These are phyloP conservation scores for Coreius guichenoti DNA, from an alignment of 2,797 vertebrate genomes.

Conservation along the genomic window DNA sequence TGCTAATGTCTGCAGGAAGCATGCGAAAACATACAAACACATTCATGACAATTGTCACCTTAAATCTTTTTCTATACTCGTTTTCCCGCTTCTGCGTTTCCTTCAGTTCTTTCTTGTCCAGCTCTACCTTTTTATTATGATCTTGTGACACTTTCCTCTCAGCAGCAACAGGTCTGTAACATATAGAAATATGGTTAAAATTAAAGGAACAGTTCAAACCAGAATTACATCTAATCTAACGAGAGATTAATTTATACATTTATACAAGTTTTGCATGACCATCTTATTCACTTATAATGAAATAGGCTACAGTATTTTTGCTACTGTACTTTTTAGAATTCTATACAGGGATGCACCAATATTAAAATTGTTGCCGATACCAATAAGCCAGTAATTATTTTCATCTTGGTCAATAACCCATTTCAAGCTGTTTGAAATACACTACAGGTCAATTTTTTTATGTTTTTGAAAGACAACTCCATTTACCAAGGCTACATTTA, in stretches of 20 bases:
- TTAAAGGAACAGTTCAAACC: constrained; percentile 6
- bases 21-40: neutral
- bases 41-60: constrained; percentile 64
- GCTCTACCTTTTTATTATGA: constrained; percentile 63
- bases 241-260: neutral
- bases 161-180: constrained; percentile 55
- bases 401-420: neutral
- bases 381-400: neutral
- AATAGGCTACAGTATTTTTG: neutral
- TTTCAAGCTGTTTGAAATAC: no score
- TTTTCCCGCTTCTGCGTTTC: constrained; percentile 73
- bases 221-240: neutral
- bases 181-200: neutral
- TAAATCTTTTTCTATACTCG: constrained; percentile 76
- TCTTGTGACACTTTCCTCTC: constrained; percentile 63
- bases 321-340: neutral
- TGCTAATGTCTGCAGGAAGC: neutral
- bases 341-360: neutral
- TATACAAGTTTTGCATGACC: neutral
- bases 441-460: no score
- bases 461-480: neutral
- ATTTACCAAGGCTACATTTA: neutral
- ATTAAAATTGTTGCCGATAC: neutral
- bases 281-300: neutral
- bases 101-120: constrained; percentile 68